Evolutionary conservation across 2,888 invertebrate genomes (phyloP), one percentile per base, ranked within the genome.

Genomic region (Sclerodermus sp.): DNA sequence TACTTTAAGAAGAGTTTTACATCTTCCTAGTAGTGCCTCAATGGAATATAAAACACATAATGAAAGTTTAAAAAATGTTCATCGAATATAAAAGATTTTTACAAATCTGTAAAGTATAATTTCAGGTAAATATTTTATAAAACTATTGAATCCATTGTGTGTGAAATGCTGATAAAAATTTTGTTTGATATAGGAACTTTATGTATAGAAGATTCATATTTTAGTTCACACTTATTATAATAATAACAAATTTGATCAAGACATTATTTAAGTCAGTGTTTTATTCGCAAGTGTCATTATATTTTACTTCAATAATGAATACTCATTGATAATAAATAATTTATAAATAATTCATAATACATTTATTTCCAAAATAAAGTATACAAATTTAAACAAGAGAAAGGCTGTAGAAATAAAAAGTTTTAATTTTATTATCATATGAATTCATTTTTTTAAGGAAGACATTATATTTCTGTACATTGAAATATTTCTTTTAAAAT

Each of bases 1-100:
- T 82, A 95, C 96, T 40, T 82, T 99, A 70, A 90, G 93, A 69
- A 87, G 97, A 78, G 90, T 98, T 74, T 85, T 99, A 74, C 95
- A 97, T 83, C 87, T 99, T 78, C 97, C 97, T 58, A 84, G 90
- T 47, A 89, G 90, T 80, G 91, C 93, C 71, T 87, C 92, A 71
- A 89, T 99, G 85, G 98, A 98, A 82, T 99, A 99, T 84, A 93
- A 92, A 82, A 85, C 85, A 76, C 88, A 88, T 77, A 87, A 84
- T 80, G 87, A 88, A 78, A 90, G 91, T 80, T 83, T 92, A 69
- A 91, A 90, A 51, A 70, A 70, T 58, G 65, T 68, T 45, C 57
- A 67, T 53, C 60, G 66, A 54, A 51, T 62, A 34, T 68, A 60
- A 67, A 34, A 8, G 4, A 34, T 8, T 34, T n/a, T 12, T 34